Conservation (phyloP, 2,113 vertebrate genomes). For the Cathartes aura region DNA sequence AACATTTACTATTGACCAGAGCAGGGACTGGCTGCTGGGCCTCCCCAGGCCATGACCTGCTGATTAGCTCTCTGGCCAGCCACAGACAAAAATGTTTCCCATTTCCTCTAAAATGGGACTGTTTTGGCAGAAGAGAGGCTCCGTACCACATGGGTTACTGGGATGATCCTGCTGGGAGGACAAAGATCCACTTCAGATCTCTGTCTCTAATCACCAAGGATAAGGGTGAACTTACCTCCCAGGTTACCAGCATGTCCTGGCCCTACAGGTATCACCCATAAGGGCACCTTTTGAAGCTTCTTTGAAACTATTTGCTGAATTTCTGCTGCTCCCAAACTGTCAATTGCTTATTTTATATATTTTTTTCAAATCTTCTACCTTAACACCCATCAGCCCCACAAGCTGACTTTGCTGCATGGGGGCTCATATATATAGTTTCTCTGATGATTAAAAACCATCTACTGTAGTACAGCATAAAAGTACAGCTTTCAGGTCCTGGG, state of each 20-base stretch:
- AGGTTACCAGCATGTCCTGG: neutral
- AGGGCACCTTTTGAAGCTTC: neutral
- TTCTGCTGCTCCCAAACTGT: neutral
- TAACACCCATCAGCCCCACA: neutral
- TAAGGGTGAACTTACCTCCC: neutral
- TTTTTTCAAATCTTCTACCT: neutral
- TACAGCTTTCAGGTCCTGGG: neutral
- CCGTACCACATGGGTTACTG: neutral
- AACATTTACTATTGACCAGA: neutral
- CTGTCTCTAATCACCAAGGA: neutral
- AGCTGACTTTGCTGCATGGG: neutral
- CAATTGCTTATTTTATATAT: neutral
- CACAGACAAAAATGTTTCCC: neutral
- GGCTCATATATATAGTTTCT: neutral
- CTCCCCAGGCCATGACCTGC: neutral
- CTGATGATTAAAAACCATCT: neutral
- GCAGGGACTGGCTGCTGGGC: neutral
- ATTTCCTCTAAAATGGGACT: neutral
- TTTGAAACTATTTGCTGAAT: neutral
- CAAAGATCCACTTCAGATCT: neutral
- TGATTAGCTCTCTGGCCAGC: neutral
- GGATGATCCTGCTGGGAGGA: neutral
- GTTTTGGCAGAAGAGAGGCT: neutral
- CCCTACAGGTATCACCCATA: rapidly evolving
- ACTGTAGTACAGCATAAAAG: neutral